Evolutionary conservation across 1,140 invertebrate species (phyloP), one percentile per base, ranked within the genome.

Genomic region (Dendrolimus kikuchii): DNA sequence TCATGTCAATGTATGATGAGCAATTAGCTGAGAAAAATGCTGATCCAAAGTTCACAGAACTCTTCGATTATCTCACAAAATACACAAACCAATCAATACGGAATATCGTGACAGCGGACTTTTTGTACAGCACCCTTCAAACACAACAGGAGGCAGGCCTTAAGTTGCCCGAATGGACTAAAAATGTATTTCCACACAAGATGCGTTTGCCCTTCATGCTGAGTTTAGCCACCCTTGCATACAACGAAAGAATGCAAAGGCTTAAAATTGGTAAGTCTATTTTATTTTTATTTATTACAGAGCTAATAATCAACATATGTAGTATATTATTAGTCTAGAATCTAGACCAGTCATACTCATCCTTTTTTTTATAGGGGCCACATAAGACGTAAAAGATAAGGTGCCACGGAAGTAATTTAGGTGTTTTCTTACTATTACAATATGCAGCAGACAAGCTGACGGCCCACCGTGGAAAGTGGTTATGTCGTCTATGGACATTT

Each of bases 111-210:
- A 89, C 91, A 46, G 89, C 95, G 8, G 94, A 95, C 68, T 90
- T 90, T 51, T 77, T 95, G 5, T 95, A 93, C 58, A 93, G 92
- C 61, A 93, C 91, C 2, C 75, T 96, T 4, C 89, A 92, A 74
- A 92, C 93, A 37, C 91, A 95, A 81, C 90, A 88, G 64, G 86
- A 91, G 9, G 88, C 91, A 23, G 90, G 91, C 10, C 75, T 95
- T 9, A 85, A 89, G 37, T 68, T 96, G 9, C 94, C 94, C 0
- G 83, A 90, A 46, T 94, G 93, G 93, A 91, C 93, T 0, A 89
- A 89, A 64, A 86, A 90, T 59, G 91, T 92, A 40, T 94, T 92
- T 70, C 92, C 93, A 23, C 82, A 89, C 42, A 88, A 90, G 74
- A 92, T 96, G 89, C 83, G 87, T 51, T 68, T 89, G 38, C 84